These are phyloP conservation scores for Desmophyllum pertusum DNA, from an alignment of 92 coral and sea anemone genomes.

Conservation along the genomic window DNA sequence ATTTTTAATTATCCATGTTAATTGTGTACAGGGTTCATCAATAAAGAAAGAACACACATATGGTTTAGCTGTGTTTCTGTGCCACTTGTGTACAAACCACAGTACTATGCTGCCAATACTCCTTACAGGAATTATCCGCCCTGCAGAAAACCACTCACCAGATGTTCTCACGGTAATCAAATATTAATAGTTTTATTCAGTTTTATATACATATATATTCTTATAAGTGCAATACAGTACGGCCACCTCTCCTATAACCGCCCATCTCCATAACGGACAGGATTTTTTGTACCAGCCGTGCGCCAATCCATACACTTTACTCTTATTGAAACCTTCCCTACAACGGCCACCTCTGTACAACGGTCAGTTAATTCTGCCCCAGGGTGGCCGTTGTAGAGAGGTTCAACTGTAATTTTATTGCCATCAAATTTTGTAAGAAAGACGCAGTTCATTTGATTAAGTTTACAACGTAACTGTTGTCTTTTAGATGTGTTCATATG, in stretches of 20 bases:
- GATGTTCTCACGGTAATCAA: slow-evolving; percentile 17
- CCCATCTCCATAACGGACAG: too few relatives aligned
- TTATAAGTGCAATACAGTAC: neutral
- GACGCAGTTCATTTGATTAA: too few relatives aligned
- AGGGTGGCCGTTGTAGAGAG: too few relatives aligned
- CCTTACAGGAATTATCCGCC: neutral
- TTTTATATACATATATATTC: neutral
- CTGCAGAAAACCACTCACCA: neutral
- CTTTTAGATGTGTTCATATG: slow-evolving; percentile 54
- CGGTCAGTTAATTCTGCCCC: too few relatives aligned
- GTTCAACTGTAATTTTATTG: too few relatives aligned
- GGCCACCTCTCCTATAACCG: too few relatives aligned
- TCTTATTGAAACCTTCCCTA: too few relatives aligned
- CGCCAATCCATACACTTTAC: too few relatives aligned
- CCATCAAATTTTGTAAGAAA: too few relatives aligned
- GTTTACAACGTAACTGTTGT: neutral
- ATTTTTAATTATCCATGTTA: neutral
- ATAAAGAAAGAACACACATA: slow-evolving; percentile 36
- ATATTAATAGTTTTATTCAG: neutral
- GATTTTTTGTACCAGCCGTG: too few relatives aligned
- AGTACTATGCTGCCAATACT: slow-evolving; percentile 9
- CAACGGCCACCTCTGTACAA: too few relatives aligned
- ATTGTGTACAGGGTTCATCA: slow-evolving; percentile 33
- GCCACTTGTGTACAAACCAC: slow-evolving; percentile 54
- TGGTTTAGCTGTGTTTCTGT: slow-evolving; percentile 72